phyloP scores from a whole-genome alignment of 53 echinoderm and acorn worm genomes.

The Hippasteria phrygiana region DNA sequence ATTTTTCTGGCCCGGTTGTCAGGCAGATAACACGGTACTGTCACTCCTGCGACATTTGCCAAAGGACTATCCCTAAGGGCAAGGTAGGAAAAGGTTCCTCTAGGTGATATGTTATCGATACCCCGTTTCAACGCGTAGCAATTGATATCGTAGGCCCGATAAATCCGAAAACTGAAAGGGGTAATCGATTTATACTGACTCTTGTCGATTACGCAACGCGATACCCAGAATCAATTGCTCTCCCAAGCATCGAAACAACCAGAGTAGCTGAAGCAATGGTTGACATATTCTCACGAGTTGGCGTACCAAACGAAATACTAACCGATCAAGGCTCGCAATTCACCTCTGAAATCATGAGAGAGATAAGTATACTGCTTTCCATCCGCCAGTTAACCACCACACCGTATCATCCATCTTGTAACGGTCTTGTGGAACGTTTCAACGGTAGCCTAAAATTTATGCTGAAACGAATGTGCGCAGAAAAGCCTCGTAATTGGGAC shows the following conservation, averaged over 20 bases:
- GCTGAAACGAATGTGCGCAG: too few relatives aligned
- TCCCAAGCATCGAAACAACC: slow-evolving; percentile 41
- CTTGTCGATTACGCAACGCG: slow-evolving; percentile 47
- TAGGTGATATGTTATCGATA: slow-evolving; percentile 62
- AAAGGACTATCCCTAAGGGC: slow-evolving; percentile 60
- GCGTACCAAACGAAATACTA: slow-evolving; percentile 63
- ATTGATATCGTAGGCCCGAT: slow-evolving; percentile 71
- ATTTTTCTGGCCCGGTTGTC: slow-evolving; percentile 73
- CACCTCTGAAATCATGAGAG: slow-evolving; percentile 67
- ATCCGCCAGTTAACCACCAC: slow-evolving; percentile 62
- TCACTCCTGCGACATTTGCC: slow-evolving; percentile 69
- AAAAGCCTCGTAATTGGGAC: too few relatives aligned
- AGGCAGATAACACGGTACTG: slow-evolving; percentile 67
- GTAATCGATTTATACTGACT: slow-evolving; percentile 44
- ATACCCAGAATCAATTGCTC: slow-evolving; percentile 49
- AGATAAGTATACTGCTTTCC: slow-evolving; percentile 61
- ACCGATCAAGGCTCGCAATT: slow-evolving; percentile 69
- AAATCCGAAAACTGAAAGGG: slow-evolving; percentile 30
- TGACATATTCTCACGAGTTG: slow-evolving; percentile 52
- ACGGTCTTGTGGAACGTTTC: too few relatives aligned
- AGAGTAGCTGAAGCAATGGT: slow-evolving; percentile 62
- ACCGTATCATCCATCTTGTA: too few relatives aligned
- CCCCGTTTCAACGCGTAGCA: slow-evolving; percentile 66
- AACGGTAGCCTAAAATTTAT: too few relatives aligned
- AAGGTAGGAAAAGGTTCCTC: slow-evolving; percentile 72